Evolutionary conservation across 2,888 invertebrate genomes (phyloP).

Genomic region (Sphecodes monilicornis): DNA sequence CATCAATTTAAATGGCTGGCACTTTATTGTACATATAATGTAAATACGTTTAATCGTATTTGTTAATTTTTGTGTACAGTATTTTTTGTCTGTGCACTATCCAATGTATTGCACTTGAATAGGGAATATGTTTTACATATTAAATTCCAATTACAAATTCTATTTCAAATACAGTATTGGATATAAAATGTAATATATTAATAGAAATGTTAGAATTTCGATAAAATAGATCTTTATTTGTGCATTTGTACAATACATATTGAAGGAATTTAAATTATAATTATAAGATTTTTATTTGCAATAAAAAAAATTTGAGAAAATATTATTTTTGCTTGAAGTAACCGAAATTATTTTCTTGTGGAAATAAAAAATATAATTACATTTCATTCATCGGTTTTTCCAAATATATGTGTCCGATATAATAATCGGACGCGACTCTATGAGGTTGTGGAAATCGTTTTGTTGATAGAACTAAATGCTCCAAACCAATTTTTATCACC

Average conservation of each 20-base stretch:
- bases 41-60: slow-evolving; percentile 40
- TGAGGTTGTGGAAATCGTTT: slow-evolving; percentile 78
- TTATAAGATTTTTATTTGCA: slow-evolving; percentile 17
- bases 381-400: slow-evolving; percentile 18
- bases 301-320: slow-evolving; percentile 11
- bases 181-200: slow-evolving; percentile 42
- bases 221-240: slow-evolving; percentile 53
- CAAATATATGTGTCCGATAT: slow-evolving; percentile 77
- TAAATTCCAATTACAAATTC: slow-evolving; percentile 49
- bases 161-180: slow-evolving; percentile 16
- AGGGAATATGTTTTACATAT: slow-evolving; percentile 4
- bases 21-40: slow-evolving; percentile 24
- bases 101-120: slow-evolving; percentile 27
- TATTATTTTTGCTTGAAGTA: not conserved
- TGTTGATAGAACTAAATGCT: slow-evolving; percentile 77
- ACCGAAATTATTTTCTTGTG: not conserved
- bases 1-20: slow-evolving; percentile 17
- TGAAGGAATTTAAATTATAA: slow-evolving; percentile 25
- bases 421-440: slow-evolving; percentile 75
- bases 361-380: slow-evolving; percentile 19
- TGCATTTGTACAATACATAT: slow-evolving; percentile 28
- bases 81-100: slow-evolving; percentile 30
- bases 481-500: slow-evolving; percentile 78
- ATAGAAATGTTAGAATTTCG: slow-evolving; percentile 47
- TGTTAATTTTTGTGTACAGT: slow-evolving; percentile 19